These are phyloP conservation scores for Venusia cambrica DNA, from an alignment of 2,888 invertebrate genomes.

Conservation along the genomic window DNA sequence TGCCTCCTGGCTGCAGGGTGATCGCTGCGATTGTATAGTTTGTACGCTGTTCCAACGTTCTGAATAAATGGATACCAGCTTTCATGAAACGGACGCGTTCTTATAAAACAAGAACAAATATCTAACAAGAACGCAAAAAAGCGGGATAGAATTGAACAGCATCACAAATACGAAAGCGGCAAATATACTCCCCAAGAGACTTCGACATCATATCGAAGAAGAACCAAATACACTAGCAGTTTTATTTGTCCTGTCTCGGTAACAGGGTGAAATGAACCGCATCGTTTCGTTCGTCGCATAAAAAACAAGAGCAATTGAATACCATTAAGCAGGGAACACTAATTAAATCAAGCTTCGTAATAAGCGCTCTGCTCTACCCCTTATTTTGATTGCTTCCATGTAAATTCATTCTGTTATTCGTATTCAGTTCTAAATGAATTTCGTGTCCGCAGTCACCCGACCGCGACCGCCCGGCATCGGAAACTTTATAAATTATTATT, in stretches of 20 bases:
- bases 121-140: constrained; percentile 16
- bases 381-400: constrained; percentile 69
- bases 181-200: constrained; percentile 21
- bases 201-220: constrained; percentile 19
- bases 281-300: constrained; percentile 36
- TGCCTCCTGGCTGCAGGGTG: constrained; percentile 30
- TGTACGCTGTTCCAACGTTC: constrained; percentile 10
- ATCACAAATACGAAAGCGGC: constrained; percentile 18
- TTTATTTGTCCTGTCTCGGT: constrained; percentile 21
- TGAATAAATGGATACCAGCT: constrained; percentile 8
- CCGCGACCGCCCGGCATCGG: constrained; percentile 51
- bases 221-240: constrained; percentile 25
- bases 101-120: constrained; percentile 15
- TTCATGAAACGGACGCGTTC: constrained; percentile 13
- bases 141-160: constrained; percentile 22
- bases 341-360: constrained; percentile 62
- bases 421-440: constrained; percentile 63
- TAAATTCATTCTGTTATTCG: constrained; percentile 60
- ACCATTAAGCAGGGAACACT: constrained; percentile 49
- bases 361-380: constrained; percentile 51
- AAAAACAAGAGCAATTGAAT: constrained; percentile 48
- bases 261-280: constrained; percentile 25
- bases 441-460: constrained; percentile 51
- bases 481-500: constrained; percentile 67
- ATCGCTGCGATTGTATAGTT: constrained; percentile 25